Conservation (phyloP, 2,888 invertebrate species). For the Stenoptilia bipunctidactyla region DNA sequence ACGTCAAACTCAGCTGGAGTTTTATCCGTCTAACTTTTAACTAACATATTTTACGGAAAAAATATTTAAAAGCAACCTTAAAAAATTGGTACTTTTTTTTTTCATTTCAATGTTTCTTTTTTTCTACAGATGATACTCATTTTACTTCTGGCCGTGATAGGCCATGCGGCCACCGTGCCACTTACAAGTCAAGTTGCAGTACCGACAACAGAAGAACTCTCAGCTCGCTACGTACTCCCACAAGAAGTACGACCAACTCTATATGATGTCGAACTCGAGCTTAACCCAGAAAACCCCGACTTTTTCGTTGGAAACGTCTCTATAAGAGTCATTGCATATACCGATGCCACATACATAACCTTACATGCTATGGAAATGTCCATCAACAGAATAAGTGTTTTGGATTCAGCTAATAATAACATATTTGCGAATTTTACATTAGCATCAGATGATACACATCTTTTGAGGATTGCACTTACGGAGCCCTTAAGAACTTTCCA, state of each 20-base stretch:
- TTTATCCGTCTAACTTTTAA: no score
- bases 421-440: conserved; percentile 21
- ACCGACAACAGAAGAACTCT: conserved; percentile 17
- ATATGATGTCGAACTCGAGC: conserved; percentile 61
- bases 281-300: conserved; percentile 47
- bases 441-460: conserved; percentile 49
- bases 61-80: no score
- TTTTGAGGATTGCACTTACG: conserved; percentile 53
- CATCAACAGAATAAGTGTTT: conserved; percentile 29
- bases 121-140: conserved; percentile 23
- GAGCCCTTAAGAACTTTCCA: conserved; percentile 30
- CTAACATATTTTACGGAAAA: no score
- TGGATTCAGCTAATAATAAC: conserved; percentile 20
- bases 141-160: conserved; percentile 32
- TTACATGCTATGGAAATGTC: conserved; percentile 59
- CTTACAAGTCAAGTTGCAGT: conserved; percentile 14
- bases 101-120: no score
- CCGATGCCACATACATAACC: conserved; percentile 33
- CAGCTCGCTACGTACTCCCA: conserved; percentile 62
- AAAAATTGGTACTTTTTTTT: no score
- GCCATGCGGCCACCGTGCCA: conserved; percentile 29
- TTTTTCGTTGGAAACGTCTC: conserved; percentile 54
- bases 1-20: no score
- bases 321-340: conserved; percentile 38
- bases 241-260: conserved; percentile 56